phyloP scores from a whole-genome alignment of 2,113 vertebrate species.

The Monopterus albus region DNA sequence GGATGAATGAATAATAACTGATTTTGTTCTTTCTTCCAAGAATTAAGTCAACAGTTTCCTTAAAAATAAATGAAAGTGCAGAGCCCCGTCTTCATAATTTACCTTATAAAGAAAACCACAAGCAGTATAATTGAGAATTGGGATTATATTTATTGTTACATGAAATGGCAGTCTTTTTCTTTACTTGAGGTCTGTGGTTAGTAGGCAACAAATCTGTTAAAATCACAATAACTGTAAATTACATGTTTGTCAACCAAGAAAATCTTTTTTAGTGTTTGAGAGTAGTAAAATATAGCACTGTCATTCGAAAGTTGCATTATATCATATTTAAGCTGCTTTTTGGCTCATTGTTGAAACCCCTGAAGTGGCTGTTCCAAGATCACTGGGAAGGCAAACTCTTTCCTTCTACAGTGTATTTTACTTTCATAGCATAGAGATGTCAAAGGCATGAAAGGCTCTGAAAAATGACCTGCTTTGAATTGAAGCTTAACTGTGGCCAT shows the following conservation, averaged over 20 bases:
- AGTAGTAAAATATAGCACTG: slow-evolving; percentile 14
- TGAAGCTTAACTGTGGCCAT: too few relatives aligned
- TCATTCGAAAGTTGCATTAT: slow-evolving; percentile 36
- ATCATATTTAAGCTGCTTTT: slow-evolving; percentile 35
- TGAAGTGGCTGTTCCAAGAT: slow-evolving; percentile 1
- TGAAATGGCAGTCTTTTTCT: background rate
- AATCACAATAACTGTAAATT: slow-evolving; percentile 17
- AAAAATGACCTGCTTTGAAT: slow-evolving; percentile 28
- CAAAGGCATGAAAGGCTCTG: background rate
- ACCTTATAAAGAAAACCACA: too few relatives aligned
- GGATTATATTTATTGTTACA: background rate
- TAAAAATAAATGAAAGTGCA: too few relatives aligned
- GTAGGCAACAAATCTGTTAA: background rate
- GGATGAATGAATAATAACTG: too few relatives aligned
- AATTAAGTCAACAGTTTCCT: too few relatives aligned
- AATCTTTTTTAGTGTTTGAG: slow-evolving; percentile 14
- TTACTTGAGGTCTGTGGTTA: background rate
- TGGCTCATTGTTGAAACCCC: slow-evolving; percentile 17
- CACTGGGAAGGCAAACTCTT: slow-evolving; percentile 17
- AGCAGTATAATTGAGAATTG: background rate
- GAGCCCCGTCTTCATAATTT: too few relatives aligned
- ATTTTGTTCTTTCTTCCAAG: too few relatives aligned
- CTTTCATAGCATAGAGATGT: background rate
- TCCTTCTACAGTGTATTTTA: background rate
- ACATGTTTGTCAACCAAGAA: background rate